These are phyloP conservation scores for Lochmaea crataegi DNA, from an alignment of 2,888 invertebrate species.

Conservation along the genomic window DNA sequence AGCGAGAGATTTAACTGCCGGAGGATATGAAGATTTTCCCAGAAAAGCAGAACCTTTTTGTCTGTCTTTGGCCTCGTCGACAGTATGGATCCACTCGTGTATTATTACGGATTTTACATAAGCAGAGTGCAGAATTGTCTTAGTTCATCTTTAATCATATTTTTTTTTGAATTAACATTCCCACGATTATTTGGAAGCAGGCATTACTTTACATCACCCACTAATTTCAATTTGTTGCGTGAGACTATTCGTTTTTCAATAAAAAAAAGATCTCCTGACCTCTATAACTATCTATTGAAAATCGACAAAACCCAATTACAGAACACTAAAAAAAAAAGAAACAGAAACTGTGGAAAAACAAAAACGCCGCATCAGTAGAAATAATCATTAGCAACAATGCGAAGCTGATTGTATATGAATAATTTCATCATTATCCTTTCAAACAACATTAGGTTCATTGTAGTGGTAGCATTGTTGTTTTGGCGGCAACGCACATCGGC, in stretches of 20 bases:
- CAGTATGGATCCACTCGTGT: too few species aligned
- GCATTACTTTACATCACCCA: background rate
- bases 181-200: background rate
- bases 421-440: slow-evolving; percentile 57
- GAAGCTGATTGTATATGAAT: slow-evolving; percentile 57
- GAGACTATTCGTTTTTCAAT: slow-evolving; percentile 15
- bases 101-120: too few species aligned
- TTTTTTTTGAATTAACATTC: background rate
- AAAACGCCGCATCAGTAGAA: slow-evolving; percentile 56
- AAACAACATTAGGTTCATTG: slow-evolving; percentile 58
- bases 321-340: slow-evolving; percentile 9
- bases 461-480: slow-evolving; percentile 49
- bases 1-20: too few species aligned
- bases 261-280: slow-evolving; percentile 18
- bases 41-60: too few species aligned
- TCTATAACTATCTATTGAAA: slow-evolving; percentile 17
- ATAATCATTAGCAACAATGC: slow-evolving; percentile 55
- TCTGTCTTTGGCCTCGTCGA: too few species aligned
- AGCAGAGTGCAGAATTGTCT: too few species aligned
- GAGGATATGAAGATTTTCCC: too few species aligned
- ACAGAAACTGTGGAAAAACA: slow-evolving; percentile 40
- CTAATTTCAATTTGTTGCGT: background rate
- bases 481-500: slow-evolving; percentile 44
- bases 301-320: slow-evolving; percentile 15
- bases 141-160: too few species aligned